Base-by-base conservation (phyloP, 2,888 invertebrate genomes). In the Anthoptus insignis region DNA sequence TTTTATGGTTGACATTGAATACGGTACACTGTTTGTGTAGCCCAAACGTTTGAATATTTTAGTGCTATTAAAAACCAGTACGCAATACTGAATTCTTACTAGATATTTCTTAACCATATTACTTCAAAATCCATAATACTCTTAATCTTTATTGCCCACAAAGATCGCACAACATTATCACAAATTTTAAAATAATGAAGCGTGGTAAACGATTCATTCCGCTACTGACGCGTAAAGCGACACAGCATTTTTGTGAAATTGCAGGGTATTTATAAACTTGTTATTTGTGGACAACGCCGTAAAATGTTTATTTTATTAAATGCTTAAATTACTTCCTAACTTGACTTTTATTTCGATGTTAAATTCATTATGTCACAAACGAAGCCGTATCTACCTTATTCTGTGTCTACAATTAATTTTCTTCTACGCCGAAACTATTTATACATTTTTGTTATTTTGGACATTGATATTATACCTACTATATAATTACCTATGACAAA, bases 181-280 rank as follows among this genome's bases (percentile, higher is more conserved):
- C 11, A 39, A 42, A 16, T 42, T 42, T 19, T 19, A 42, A 42
- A 19, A 16, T 42, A 42, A 42, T 42, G 42, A 42, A 42, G 42
- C 42, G 6, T 42, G 42, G 16, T 19, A 42, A 42, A 42, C 19
- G 42, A 42, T 42, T 42, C 42, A 9, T 42, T 42, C 42, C 42
- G 42, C 42, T 42, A 42, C 19, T 42, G 42, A 42, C 42, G 42
- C 42, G 42, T 42, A 42, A 42, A 42, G 42, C 9, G 9, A 16
- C 13, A n/a, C 42, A 42, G 42, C 19, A 19, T 42, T 19, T 42
- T 19, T 42, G 42, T 42, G 8, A 42, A 42, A 42, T 42, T 19
- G 19, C 42, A 42, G 42, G 42, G 42, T 21, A 42, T 42, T 42
- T 42, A 42, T 42, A 42, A 42, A 42, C 19, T 42, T 42, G 42